Evolutionary conservation across 2,113 vertebrate species (phyloP).

Genomic region (Macquaria ambigua): DNA sequence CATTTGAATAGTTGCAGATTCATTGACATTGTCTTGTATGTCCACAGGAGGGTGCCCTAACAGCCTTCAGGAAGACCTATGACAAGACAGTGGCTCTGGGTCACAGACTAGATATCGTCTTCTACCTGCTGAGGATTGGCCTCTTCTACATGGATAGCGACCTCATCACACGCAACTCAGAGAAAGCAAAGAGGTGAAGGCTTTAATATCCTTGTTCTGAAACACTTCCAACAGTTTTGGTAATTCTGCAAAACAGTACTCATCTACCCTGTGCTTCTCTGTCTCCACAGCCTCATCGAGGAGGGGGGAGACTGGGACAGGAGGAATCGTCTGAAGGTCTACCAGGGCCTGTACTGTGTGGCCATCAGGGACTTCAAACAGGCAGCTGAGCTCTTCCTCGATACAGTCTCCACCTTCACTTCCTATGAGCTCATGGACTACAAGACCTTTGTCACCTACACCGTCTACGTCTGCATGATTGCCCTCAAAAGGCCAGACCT

Average conservation of each 20-base stretch:
- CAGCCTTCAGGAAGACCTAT: conserved; percentile 96
- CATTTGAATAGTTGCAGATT: neutral
- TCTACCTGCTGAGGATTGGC: conserved; percentile 96
- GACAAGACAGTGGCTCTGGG: conserved; percentile 98
- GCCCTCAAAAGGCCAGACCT: conserved; percentile 97
- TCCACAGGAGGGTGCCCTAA: conserved; percentile 93
- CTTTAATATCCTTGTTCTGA: neutral
- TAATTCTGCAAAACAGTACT: neutral
- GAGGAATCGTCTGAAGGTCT: conserved; percentile 97
- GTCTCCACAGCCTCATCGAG: conserved; percentile 91
- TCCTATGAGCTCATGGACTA: conserved; percentile 99
- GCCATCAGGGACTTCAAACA: conserved; percentile 98
- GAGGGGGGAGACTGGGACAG: conserved; percentile 99
- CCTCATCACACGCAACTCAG: conserved; percentile 97
- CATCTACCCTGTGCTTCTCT: neutral
- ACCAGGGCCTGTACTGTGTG: conserved; percentile 98
- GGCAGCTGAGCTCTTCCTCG: conserved; percentile 97
- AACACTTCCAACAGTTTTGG: neutral
- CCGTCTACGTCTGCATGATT: conserved; percentile 99
- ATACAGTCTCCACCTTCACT: conserved; percentile 98
- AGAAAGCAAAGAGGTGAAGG: conserved; percentile 96
- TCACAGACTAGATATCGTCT: conserved; percentile 97
- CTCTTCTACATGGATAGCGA: conserved; percentile 99
- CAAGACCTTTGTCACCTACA: conserved; percentile 98
- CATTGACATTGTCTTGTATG: neutral